Percentiles rank a stretch among this genome's conserved stretches.
These are phyloP conservation scores for Drosophila parvula DNA, from an alignment of 1,140 invertebrate genomes.

Conservation along the genomic window DNA sequence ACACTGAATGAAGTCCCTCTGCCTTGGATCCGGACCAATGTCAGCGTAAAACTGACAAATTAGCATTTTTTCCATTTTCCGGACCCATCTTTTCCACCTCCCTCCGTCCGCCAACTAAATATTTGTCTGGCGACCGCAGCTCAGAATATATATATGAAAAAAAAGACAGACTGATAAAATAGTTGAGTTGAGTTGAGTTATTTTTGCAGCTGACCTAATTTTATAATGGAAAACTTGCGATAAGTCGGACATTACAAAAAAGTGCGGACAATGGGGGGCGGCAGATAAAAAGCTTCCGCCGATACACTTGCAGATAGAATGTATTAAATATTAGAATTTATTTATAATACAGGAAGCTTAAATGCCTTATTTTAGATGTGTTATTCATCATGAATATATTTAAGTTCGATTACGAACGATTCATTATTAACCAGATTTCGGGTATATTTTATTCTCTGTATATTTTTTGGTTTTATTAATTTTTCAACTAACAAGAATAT, in stretches of 20 bases:
- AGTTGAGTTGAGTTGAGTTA: conserved; percentile 80
- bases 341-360: not conserved
- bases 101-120: conserved; percentile 62
- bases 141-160: conserved; percentile 32
- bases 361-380: no score
- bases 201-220: conserved; percentile 83
- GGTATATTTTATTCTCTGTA: no score
- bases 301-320: conserved; percentile 10
- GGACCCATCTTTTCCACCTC: conserved; percentile 59
- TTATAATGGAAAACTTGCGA: conserved; percentile 83
- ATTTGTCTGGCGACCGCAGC: conserved; percentile 70
- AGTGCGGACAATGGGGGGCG: conserved; percentile 9
- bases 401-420: accelerated
- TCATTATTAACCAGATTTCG: no score
- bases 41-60: conserved; percentile 82
- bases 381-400: not conserved
- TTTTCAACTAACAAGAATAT: no score
- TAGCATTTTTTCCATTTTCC: conserved; percentile 81
- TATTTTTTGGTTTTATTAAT: not conserved
- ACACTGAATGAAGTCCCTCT: conserved; percentile 22
- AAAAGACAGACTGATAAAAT: conserved; percentile 67
- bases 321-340: not conserved
- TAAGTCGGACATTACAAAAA: conserved; percentile 64
- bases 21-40: conserved; percentile 59
- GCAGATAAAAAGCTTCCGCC: not conserved